phyloP scores from a whole-genome alignment of 1,140 invertebrate species.

The Muscidifurax raptorellus region DNA sequence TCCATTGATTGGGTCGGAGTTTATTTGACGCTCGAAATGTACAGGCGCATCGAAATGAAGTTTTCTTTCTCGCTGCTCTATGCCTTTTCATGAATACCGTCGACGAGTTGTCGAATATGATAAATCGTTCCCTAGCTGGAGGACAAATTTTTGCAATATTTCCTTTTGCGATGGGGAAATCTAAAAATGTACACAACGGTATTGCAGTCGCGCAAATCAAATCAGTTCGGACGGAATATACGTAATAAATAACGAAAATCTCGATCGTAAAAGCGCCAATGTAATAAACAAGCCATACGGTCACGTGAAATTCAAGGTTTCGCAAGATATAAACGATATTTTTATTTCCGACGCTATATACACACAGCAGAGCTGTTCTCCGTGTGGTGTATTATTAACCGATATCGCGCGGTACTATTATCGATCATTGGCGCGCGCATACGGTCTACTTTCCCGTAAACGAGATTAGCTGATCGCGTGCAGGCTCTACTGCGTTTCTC shows the following conservation, averaged over 20 bases:
- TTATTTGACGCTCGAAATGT: too few relatives aligned
- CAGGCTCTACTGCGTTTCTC: neutral
- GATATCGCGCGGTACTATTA: neutral
- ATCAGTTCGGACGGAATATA: neutral
- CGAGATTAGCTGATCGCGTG: conserved; percentile 25
- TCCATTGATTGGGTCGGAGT: neutral
- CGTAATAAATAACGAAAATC: conserved; percentile 6
- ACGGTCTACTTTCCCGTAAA: conserved; percentile 2
- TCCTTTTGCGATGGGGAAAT: too few relatives aligned
- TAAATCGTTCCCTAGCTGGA: too few relatives aligned
- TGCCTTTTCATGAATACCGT: too few relatives aligned
- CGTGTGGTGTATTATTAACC: conserved; percentile 18
- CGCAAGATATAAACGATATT: conserved; percentile 35
- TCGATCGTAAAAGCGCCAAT: neutral
- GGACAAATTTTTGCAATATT: too few relatives aligned
- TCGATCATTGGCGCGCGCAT: conserved; percentile 30
- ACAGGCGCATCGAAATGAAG: too few relatives aligned
- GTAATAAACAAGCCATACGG: neutral
- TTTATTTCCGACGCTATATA: neutral
- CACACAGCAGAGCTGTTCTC: neutral
- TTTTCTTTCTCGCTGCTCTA: too few relatives aligned
- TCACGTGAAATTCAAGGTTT: conserved; percentile 38
- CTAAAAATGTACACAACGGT: too few relatives aligned
- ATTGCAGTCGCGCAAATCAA: neutral
- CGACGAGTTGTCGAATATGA: too few relatives aligned